phyloP scores from a whole-genome alignment of 2,113 vertebrate species.

The Callithrix jacchus region DNA sequence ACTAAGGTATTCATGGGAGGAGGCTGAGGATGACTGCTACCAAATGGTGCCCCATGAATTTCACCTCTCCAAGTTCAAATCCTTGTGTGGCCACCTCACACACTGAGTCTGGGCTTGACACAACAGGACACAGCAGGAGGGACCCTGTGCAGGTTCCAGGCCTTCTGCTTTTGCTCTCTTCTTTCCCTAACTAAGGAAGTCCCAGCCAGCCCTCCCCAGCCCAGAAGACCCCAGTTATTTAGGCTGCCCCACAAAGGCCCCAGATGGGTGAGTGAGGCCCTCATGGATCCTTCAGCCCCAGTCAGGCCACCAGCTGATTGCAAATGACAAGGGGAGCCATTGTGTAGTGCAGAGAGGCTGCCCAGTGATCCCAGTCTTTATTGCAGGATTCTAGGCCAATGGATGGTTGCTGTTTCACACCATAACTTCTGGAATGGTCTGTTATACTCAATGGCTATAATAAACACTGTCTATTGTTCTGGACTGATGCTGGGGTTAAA shows the following conservation, averaged over 20 bases:
- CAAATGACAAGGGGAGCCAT: neutral
- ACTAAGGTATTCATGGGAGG: neutral
- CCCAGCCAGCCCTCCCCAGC: neutral
- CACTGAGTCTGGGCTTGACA: neutral
- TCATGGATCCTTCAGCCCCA: neutral
- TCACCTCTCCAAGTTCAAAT: neutral
- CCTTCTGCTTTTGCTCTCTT: neutral
- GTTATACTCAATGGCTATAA: neutral
- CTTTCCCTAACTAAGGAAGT: neutral
- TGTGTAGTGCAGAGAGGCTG: neutral
- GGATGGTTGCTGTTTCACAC: neutral
- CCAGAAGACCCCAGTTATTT: neutral
- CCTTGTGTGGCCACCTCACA: neutral
- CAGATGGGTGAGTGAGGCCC: neutral
- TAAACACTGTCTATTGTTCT: neutral
- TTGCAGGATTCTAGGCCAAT: neutral
- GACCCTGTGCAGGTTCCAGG: neutral
- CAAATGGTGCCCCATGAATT: too few relatives aligned
- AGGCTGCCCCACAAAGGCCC: neutral
- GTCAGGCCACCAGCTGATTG: neutral
- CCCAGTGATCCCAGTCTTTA: neutral
- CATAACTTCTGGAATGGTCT: neutral
- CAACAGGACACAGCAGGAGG: neutral
- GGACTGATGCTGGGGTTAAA: neutral
- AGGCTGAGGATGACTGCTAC: neutral